phyloP scores from a whole-genome alignment of 2,888 invertebrate genomes.

The Nomada hirtipes region DNA sequence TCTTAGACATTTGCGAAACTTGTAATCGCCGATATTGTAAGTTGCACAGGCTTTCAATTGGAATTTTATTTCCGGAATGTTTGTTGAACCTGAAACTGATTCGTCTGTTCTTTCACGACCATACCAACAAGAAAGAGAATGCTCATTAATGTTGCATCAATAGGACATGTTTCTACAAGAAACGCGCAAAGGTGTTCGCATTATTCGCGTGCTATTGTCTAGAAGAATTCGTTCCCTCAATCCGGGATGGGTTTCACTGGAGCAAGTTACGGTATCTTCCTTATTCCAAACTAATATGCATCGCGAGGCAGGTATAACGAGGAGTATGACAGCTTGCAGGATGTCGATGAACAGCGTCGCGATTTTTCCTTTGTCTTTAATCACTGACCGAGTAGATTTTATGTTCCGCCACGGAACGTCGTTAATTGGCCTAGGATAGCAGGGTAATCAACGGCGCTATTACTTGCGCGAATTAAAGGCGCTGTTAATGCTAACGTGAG shows the following conservation, averaged over 20 bases:
- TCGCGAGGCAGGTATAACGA: slow-evolving; percentile 38
- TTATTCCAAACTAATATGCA: slow-evolving; percentile 41
- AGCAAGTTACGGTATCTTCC: slow-evolving; percentile 48
- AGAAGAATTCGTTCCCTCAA: not conserved
- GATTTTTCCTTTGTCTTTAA: slow-evolving; percentile 60
- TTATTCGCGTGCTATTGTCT: slow-evolving; percentile 18
- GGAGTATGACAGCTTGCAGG: slow-evolving; percentile 51
- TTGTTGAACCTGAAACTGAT: too few species aligned
- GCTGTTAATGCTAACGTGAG: slow-evolving; percentile 70
- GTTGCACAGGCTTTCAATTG: too few species aligned
- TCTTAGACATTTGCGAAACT: too few species aligned
- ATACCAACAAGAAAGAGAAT: not conserved
- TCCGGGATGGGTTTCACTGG: slow-evolving; percentile 42
- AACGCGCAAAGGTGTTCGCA: not conserved
- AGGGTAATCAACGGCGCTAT: slow-evolving; percentile 66
- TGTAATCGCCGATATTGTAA: too few species aligned
- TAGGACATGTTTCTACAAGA: slow-evolving; percentile 1
- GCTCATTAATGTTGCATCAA: not conserved
- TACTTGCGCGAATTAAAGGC: slow-evolving; percentile 70
- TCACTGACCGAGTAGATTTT: slow-evolving; percentile 61
- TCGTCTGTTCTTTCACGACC: too few species aligned
- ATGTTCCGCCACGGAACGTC: slow-evolving; percentile 54
- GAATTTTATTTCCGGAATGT: too few species aligned
- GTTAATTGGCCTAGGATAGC: slow-evolving; percentile 66
- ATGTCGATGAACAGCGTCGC: slow-evolving; percentile 60